Evolutionary conservation across 2,113 vertebrate genomes (phyloP).

Genomic region (Nematolebias whitei): DNA sequence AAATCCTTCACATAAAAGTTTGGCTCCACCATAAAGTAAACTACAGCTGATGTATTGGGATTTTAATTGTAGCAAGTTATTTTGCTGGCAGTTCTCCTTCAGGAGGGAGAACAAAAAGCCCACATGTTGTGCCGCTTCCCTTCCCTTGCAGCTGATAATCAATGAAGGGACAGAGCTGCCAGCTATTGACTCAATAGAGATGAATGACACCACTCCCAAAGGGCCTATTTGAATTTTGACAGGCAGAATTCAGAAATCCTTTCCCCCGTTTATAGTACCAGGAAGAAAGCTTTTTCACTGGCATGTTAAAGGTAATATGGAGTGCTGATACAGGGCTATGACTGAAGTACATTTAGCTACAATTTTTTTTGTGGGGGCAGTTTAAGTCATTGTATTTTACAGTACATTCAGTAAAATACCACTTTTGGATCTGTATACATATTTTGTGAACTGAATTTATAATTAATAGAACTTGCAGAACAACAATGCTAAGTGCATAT

Average conservation of each 20-base stretch:
- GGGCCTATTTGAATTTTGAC: slow-evolving; percentile 74
- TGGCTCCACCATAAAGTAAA: slow-evolving; percentile 59
- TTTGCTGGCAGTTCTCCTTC: slow-evolving; percentile 60
- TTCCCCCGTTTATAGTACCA: slow-evolving; percentile 59
- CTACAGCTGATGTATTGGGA: slow-evolving; percentile 71
- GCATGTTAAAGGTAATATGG: slow-evolving; percentile 55
- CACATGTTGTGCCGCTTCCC: slow-evolving; percentile 52
- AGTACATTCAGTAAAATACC: slow-evolving; percentile 25
- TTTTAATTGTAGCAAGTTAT: slow-evolving; percentile 71
- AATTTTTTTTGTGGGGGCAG: slow-evolving; percentile 51
- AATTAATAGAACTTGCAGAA: slow-evolving; percentile 27
- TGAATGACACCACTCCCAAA: slow-evolving; percentile 74
- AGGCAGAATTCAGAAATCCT: slow-evolving; percentile 67
- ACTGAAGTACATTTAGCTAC: slow-evolving; percentile 57
- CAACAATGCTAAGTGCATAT: slow-evolving; percentile 26
- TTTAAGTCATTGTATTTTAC: slow-evolving; percentile 43
- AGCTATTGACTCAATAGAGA: slow-evolving; percentile 74
- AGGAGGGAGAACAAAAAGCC: slow-evolving; percentile 69
- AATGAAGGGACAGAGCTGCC: slow-evolving; percentile 69
- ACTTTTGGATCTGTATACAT: slow-evolving; percentile 32
- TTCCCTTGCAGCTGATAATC: slow-evolving; percentile 75
- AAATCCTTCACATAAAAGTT: slow-evolving; percentile 44
- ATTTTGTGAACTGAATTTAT: slow-evolving; percentile 2
- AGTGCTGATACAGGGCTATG: slow-evolving; percentile 60
- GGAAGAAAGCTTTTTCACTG: slow-evolving; percentile 54